A percentile compares a stretch with the other conserved stretches of the same genome.
Evolutionary conservation across 1,140 invertebrate genomes (phyloP).

Genomic region (Harlomillsia oculata): DNA sequence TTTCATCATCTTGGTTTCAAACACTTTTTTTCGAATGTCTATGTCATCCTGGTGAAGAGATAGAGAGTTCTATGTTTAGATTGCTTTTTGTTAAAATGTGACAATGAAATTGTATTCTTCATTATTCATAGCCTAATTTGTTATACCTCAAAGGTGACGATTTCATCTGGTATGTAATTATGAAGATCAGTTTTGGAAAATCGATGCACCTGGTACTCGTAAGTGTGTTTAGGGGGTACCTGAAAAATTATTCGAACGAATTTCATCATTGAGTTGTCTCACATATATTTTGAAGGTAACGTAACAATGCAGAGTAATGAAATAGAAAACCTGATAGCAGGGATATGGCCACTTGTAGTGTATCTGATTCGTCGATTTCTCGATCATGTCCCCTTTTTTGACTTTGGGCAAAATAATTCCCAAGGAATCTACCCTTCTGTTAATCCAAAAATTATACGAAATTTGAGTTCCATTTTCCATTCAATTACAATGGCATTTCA

Average conservation of each 20-base stretch:
- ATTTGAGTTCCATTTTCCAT: neutral
- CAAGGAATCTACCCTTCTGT: conserved; percentile 27
- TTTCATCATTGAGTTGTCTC: neutral
- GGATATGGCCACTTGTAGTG: conserved; percentile 27
- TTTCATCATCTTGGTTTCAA: conserved; percentile 12
- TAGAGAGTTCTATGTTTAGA: too few relatives aligned
- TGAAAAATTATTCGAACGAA: neutral
- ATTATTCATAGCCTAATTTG: neutral
- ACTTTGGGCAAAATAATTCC: conserved; percentile 29
- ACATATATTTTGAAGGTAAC: neutral
- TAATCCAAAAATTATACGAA: neutral
- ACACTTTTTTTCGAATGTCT: neutral
- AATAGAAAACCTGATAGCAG: conserved; percentile 16
- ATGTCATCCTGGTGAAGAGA: neutral
- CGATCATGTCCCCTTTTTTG: conserved; percentile 27
- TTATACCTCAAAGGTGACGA: conserved; percentile 25
- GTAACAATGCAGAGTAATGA: neutral
- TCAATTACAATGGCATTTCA: too few relatives aligned
- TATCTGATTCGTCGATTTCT: conserved; percentile 22
- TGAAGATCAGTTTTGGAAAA: conserved; percentile 29
- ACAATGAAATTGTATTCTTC: neutral
- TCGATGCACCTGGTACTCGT: conserved; percentile 20
- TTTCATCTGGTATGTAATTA: conserved; percentile 7
- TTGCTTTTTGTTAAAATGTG: too few relatives aligned
- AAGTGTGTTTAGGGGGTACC: conserved; percentile 4